These are phyloP conservation scores for Xiphophorus birchmanni DNA, from an alignment of 2,797 vertebrate genomes.

Conservation along the genomic window DNA sequence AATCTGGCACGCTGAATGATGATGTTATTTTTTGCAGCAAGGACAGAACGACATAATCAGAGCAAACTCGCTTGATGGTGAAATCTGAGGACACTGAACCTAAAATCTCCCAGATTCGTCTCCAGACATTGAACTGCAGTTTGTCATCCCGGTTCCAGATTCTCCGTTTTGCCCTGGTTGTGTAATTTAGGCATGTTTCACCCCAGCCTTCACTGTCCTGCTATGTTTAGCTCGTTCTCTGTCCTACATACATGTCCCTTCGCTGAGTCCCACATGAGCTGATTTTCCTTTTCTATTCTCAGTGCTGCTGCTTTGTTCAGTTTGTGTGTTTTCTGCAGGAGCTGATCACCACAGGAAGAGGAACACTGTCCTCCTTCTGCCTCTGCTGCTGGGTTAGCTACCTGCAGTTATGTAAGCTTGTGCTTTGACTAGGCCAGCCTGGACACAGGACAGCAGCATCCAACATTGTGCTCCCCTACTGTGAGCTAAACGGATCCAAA, in stretches of 20 bases:
- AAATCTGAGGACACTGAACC: too few species aligned
- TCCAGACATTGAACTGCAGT: neutral
- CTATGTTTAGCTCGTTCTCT: neutral
- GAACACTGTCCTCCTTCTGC: neutral
- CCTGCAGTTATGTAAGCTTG: neutral
- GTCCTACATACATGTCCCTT: neutral
- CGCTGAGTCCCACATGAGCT: neutral
- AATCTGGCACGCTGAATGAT: too few species aligned
- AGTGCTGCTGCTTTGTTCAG: neutral
- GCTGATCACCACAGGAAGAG: too few species aligned
- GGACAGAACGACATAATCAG: too few species aligned
- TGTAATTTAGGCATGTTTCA: neutral
- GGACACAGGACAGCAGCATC: neutral
- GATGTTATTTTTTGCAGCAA: too few species aligned
- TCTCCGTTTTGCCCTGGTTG: neutral
- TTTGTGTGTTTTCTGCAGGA: neutral
- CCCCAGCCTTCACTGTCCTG: neutral
- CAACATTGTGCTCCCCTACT: neutral
- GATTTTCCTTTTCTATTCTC: neutral
- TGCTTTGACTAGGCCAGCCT: neutral
- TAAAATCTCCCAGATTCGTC: too few species aligned
- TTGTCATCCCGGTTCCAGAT: neutral
- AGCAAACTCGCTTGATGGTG: too few species aligned
- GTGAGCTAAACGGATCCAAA: neutral
- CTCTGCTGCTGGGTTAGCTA: neutral